Base-by-base conservation (phyloP, 2,888 invertebrate species). In the Nymphalis c-album region DNA sequence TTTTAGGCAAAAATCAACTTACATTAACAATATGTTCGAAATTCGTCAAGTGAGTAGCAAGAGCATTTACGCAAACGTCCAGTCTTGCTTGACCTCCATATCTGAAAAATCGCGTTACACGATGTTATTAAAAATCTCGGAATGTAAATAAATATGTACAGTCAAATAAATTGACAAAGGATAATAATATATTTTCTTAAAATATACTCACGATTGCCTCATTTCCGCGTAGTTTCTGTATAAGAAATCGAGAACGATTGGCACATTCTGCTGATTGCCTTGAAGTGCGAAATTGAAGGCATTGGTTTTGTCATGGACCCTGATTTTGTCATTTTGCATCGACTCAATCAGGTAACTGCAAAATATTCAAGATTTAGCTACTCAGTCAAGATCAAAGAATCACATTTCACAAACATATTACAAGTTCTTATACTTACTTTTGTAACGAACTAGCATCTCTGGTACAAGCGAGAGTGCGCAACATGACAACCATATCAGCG, bases 401-500 rank as follows among this genome's bases (percentile, higher is more conserved):
- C 4, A 40, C 13, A 40, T 40, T 40, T 13, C 4, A 40, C 13
- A 40, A 1, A 13, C 13, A 13, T 0, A 31, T 55, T 16, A 61
- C 51, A 20, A 58, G 53, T 31, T 7, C 2, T 51, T n/a, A 20
- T n/a, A 78, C 87, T 82, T 78, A 91, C 91, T 86, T 70, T 47
- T 71, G 65, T 1, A 92, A 61, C 1, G 80, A 81, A 16, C 71
- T 55, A 18, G 71, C 72, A 35, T 87, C 78, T 31, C 48, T 88
- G 2, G 91, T 90, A 79, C 92, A 92, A 1, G 80, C 88, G 0
- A 92, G 84, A 13, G 90, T 76, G 0, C 94, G 93, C 17, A 96
- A 86, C 0, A 94, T 93, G 60, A 87, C 86, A 2, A 95, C 88
- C 79, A 96, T 93, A 17, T 93, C 92, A 1, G 89, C 88, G 58